Conservation (phyloP, 2,113 vertebrate species). For the Glaucomys volans region DNA sequence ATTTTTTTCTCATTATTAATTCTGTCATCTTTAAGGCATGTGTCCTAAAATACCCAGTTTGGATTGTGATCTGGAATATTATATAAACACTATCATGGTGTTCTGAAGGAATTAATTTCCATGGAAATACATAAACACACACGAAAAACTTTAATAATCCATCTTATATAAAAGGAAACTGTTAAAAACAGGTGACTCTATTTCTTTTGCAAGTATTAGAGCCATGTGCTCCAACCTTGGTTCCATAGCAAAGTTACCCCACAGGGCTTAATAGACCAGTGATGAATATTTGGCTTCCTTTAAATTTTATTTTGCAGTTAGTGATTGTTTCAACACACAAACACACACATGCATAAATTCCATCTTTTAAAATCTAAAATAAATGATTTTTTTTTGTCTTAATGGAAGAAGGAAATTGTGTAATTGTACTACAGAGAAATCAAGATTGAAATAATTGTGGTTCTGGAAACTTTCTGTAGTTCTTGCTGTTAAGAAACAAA, state of each 20-base stretch:
- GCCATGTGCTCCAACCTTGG: slow-evolving; percentile 24
- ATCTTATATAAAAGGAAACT: slow-evolving; percentile 1
- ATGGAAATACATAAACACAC: slow-evolving; percentile 16
- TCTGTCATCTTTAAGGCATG: background rate
- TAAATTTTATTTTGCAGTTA: slow-evolving; percentile 12
- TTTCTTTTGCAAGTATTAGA: slow-evolving; percentile 65
- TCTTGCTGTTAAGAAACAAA: background rate
- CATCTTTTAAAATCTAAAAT: background rate
- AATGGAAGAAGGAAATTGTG: background rate
- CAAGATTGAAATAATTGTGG: too few relatives aligned
- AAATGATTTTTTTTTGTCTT: background rate
- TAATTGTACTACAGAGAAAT: too few relatives aligned
- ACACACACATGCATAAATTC: background rate
- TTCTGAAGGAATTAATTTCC: slow-evolving; percentile 50
- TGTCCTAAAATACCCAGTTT: slow-evolving; percentile 35
- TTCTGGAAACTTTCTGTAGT: too few relatives aligned
- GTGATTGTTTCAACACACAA: slow-evolving; percentile 48
- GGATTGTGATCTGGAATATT: slow-evolving; percentile 6
- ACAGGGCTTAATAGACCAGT: background rate
- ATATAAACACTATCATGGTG: slow-evolving; percentile 31
- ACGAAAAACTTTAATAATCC: slow-evolving; percentile 65
- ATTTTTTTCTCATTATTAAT: background rate
- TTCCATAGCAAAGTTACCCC: slow-evolving; percentile 52
- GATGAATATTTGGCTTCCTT: background rate
- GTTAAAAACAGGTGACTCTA: slow-evolving; percentile 66